Conservation (phyloP, 2,113 vertebrate genomes). For the Boulengeromyrus knoepffleri region DNA sequence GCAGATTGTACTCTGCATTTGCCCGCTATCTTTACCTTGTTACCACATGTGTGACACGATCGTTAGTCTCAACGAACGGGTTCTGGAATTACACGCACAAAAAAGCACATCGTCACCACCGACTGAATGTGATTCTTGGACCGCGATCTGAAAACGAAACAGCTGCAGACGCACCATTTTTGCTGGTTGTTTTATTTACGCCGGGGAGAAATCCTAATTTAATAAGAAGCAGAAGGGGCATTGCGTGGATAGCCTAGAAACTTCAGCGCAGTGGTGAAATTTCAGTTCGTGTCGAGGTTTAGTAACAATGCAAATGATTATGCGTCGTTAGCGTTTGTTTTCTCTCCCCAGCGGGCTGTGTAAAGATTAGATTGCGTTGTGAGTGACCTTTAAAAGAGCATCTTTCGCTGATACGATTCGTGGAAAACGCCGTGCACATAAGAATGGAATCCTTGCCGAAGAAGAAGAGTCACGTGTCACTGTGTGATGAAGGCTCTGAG, state of each 20-base stretch:
- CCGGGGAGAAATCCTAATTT: neutral
- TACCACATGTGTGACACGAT: neutral
- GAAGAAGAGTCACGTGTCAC: neutral
- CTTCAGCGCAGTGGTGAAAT: neutral
- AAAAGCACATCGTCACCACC: neutral
- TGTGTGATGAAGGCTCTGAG: neutral
- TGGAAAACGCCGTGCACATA: neutral
- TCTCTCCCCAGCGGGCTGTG: neutral
- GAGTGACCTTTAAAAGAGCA: neutral
- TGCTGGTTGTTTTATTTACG: neutral
- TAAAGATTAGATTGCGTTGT: neutral
- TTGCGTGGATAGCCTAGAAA: neutral
- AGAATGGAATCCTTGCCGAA: neutral
- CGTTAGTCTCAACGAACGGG: neutral
- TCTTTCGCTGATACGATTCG: neutral
- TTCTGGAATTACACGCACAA: neutral
- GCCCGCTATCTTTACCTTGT: neutral
- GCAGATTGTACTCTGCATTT: neutral
- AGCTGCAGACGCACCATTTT: neutral
- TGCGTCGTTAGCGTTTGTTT: neutral
- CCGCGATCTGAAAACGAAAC: neutral
- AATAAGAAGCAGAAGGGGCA: neutral
- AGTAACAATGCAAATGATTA: neutral
- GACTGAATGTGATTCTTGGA: neutral
- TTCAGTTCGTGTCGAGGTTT: neutral